phyloP scores from a whole-genome alignment of 2,797 vertebrate genomes.

The Lepidocolaptes lacrymiger region DNA sequence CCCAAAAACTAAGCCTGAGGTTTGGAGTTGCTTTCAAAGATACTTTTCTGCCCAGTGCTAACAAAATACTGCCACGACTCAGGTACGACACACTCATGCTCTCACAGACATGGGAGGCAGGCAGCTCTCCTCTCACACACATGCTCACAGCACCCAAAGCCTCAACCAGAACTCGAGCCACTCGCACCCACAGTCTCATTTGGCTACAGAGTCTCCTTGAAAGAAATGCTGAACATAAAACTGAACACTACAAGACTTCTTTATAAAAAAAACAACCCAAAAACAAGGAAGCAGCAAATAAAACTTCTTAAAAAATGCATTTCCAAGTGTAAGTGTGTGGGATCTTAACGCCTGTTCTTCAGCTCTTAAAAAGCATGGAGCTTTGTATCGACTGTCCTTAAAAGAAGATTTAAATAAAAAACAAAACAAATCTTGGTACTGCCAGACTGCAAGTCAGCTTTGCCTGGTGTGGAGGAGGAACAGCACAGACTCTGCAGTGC shows the following conservation, averaged over 20 bases:
- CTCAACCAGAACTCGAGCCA: neutral
- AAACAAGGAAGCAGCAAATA: constrained; percentile 49
- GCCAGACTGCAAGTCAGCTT: constrained; percentile 46
- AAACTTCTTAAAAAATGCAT: constrained; percentile 42
- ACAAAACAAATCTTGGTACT: constrained; percentile 9
- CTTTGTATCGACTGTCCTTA: constrained; percentile 53
- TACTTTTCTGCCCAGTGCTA: constrained; percentile 33
- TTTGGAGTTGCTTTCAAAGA: constrained; percentile 45
- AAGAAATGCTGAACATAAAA: constrained; percentile 51
- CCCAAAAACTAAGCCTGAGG: constrained; percentile 58
- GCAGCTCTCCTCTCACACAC: constrained; percentile 1
- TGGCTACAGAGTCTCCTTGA: constrained; percentile 49
- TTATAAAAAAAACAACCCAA: constrained; percentile 13
- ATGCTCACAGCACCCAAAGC: neutral
- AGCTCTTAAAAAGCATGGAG: constrained; percentile 44
- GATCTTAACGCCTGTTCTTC: constrained; percentile 30
- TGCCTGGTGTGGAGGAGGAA: constrained; percentile 43
- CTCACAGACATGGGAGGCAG: neutral
- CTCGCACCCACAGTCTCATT: constrained; percentile 6
- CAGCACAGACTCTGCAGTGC: constrained; percentile 23
- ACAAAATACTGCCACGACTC: constrained; percentile 46
- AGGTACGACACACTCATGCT: neutral
- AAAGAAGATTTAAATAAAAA: constrained; percentile 67
- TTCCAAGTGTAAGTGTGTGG: constrained; percentile 13
- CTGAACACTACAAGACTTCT: constrained; percentile 8